Percentiles rank a stretch among this genome's conserved stretches.
phyloP scores from a whole-genome alignment of 2,888 invertebrate genomes.

The Neoaliturus tenellus region DNA sequence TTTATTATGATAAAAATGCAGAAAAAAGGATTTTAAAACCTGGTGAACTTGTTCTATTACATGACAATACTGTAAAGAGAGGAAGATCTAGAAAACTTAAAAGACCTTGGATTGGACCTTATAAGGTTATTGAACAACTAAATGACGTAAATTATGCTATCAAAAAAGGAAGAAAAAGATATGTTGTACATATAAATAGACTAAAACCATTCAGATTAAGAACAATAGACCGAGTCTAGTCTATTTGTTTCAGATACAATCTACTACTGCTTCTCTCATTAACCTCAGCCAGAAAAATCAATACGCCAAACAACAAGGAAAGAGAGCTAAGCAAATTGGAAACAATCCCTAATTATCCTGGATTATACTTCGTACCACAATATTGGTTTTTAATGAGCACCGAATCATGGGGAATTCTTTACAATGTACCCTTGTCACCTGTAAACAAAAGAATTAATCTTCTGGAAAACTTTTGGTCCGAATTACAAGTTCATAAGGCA shows the following conservation, averaged over 20 bases:
- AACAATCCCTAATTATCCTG: slow-evolving; percentile 9
- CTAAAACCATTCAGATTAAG: not conserved
- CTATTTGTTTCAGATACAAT: not conserved
- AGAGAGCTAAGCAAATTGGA: not conserved
- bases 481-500: not conserved
- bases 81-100: slow-evolving; percentile 24
- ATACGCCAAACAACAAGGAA: not conserved
- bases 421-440: slow-evolving; percentile 8
- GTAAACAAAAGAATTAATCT: not conserved
- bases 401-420: not conserved
- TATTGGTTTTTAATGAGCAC: slow-evolving; percentile 19
- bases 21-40: not conserved
- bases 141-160: slow-evolving; percentile 21
- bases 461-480: not conserved
- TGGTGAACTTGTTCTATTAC: slow-evolving; percentile 17
- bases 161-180: not conserved
- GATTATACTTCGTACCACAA: slow-evolving; percentile 13
- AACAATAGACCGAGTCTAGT: not conserved
- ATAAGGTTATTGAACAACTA: not conserved
- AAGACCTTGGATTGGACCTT: slow-evolving; percentile 41
- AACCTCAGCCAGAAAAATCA: not conserved
- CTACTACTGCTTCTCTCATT: not conserved
- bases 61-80: slow-evolving; percentile 38
- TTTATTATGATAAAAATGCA: slow-evolving; percentile 26
- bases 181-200: slow-evolving; percentile 25